These are phyloP conservation scores for Acleris holmiana DNA, from an alignment of 2,888 invertebrate species.

Conservation along the genomic window DNA sequence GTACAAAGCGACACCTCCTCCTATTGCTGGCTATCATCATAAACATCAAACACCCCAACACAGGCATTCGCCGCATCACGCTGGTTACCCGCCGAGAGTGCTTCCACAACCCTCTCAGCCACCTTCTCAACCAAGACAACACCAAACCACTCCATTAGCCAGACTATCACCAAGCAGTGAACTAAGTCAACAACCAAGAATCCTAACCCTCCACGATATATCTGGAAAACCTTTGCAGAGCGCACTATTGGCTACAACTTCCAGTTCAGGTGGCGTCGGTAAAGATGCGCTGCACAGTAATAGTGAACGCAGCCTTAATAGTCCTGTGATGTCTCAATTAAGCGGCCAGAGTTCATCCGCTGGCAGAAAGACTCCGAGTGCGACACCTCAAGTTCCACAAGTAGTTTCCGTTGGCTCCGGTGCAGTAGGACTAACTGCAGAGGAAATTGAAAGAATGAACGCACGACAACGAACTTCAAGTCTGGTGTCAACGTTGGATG, in stretches of 20 bases:
- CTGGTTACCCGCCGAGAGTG: slow-evolving; percentile 89
- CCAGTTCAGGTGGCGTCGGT: slow-evolving; percentile 93
- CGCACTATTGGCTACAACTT: slow-evolving; percentile 94
- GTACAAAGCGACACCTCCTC: slow-evolving; percentile 94
- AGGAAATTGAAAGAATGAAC: slow-evolving; percentile 96
- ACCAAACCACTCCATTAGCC: slow-evolving; percentile 96
- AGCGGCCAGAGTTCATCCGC: slow-evolving; percentile 94
- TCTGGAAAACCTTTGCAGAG: slow-evolving; percentile 96
- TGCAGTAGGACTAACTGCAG: slow-evolving; percentile 94
- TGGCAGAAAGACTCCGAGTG: slow-evolving; percentile 89
- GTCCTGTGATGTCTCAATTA: slow-evolving; percentile 95
- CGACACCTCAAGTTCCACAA: slow-evolving; percentile 88
- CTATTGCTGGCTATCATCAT: slow-evolving; percentile 90
- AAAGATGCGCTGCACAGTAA: slow-evolving; percentile 96
- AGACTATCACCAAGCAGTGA: slow-evolving; percentile 96
- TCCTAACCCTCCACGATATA: slow-evolving; percentile 96
- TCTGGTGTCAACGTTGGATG: slow-evolving; percentile 95
- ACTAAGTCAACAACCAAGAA: slow-evolving; percentile 95
- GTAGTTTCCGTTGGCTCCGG: slow-evolving; percentile 87
- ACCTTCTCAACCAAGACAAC: slow-evolving; percentile 87
- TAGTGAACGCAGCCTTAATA: slow-evolving; percentile 95
- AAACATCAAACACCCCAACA: slow-evolving; percentile 91
- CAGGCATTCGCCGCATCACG: slow-evolving; percentile 91
- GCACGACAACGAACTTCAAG: slow-evolving; percentile 94
- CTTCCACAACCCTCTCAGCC: slow-evolving; percentile 89